A percentile compares a stretch with the other conserved stretches of the same genome.
phyloP scores from a whole-genome alignment of 2,113 vertebrate species.

The Ceyx cyanopectus region DNA sequence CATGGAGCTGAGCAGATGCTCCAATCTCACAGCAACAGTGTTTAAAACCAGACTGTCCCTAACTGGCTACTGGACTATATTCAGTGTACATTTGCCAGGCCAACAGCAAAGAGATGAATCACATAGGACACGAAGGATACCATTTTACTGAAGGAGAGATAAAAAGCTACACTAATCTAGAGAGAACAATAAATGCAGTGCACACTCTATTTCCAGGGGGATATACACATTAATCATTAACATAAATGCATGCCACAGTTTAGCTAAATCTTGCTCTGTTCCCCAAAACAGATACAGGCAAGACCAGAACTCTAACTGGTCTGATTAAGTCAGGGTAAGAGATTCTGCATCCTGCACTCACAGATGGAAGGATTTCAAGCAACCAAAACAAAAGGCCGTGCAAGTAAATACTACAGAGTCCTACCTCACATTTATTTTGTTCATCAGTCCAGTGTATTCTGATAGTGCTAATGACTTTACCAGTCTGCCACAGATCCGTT shows the following conservation, averaged over 20 bases:
- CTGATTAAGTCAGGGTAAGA: not conserved
- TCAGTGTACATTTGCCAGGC: not conserved
- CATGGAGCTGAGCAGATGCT: not conserved
- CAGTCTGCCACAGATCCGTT: not conserved
- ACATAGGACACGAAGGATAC: not conserved
- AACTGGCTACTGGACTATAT: not conserved
- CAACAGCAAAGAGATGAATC: not conserved
- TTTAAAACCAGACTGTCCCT: not conserved
- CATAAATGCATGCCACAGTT: not conserved
- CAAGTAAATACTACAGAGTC: not conserved
- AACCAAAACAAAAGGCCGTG: not conserved
- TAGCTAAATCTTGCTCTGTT: rapidly evolving
- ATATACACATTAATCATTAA: not conserved
- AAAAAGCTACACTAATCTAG: not conserved
- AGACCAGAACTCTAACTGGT: not conserved
- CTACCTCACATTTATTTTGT: not conserved
- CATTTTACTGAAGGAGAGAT: not conserved
- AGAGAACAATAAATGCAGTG: not conserved
- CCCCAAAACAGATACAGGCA: not conserved
- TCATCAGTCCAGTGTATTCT: not conserved
- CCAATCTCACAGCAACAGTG: not conserved
- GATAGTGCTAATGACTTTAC: not conserved
- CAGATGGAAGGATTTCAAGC: not conserved
- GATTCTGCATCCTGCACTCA: not conserved
- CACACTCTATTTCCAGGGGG: not conserved